Percentiles rank a stretch among this genome's conserved stretches.
Evolutionary conservation across 1,140 invertebrate genomes (phyloP).

Genomic region (Nylanderia fulva): DNA sequence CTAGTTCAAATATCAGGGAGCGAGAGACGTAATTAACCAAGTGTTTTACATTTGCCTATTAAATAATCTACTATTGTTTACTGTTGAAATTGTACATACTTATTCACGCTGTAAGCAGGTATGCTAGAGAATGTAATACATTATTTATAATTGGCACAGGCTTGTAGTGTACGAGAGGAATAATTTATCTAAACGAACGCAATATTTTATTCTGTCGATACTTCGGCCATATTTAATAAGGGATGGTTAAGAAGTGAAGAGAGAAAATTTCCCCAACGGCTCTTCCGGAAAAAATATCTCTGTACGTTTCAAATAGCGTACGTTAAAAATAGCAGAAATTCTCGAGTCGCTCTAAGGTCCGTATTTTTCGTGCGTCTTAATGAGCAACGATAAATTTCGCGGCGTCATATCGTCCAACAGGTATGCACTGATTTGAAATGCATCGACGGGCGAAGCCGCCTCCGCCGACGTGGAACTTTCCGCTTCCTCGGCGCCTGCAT

Average conservation of each 20-base stretch:
- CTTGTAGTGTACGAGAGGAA: not conserved
- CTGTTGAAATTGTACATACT: not conserved
- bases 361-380: not conserved
- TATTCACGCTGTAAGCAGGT: not conserved
- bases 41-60: not conserved
- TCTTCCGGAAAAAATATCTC: not conserved
- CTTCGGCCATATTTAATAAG: too few species aligned
- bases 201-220: too few species aligned
- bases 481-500: not conserved
- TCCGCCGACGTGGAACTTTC: not conserved
- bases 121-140: not conserved
- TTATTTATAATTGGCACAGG: not conserved
- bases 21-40: not conserved
- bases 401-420: conserved; percentile 51
- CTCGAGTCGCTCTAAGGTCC: not conserved
- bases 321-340: not conserved
- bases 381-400: not conserved
- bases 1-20: conserved; percentile 22
- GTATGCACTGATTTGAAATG: conserved; percentile 48
- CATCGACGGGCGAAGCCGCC: conserved; percentile 15
- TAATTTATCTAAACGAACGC: not conserved
- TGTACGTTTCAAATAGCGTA: too few species aligned
- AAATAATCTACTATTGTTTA: conserved; percentile 25
- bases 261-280: not conserved
- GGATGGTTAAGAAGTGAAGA: not conserved